These are phyloP conservation scores for Yponomeuta sedellus DNA, from an alignment of 2,888 invertebrate genomes.

Conservation along the genomic window DNA sequence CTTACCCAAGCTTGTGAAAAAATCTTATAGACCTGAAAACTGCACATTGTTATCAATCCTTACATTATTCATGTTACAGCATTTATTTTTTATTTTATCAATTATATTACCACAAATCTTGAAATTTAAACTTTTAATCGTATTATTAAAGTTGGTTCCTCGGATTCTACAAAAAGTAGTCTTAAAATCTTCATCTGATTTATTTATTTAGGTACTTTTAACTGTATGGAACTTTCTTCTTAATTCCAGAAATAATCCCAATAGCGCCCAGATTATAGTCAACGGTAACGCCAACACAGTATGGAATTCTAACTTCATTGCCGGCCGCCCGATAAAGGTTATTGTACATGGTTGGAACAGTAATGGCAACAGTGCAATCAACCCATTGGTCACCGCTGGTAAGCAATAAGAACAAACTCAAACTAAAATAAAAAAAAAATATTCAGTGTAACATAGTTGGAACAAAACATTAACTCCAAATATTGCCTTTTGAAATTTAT, in stretches of 20 bases:
- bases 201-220: not conserved
- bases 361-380: constrained; percentile 29
- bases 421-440: not conserved
- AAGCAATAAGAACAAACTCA: constrained; percentile 16
- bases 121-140: no score
- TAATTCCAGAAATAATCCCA: constrained; percentile 34
- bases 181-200: not conserved
- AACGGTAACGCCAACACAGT: constrained; percentile 41
- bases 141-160: no score
- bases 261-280: constrained; percentile 31
- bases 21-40: no score
- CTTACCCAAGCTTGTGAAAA: no score
- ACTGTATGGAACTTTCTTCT: not conserved
- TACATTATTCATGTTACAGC: no score
- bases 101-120: no score
- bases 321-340: constrained; percentile 33
- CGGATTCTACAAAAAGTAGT: no score
- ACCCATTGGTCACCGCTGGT: constrained; percentile 35
- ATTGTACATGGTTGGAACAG: constrained; percentile 46
- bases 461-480: no score
- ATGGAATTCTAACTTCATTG: constrained; percentile 41
- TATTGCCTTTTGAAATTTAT: no score
- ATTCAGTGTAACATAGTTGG: no score
- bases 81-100: no score
- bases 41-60: no score